phyloP scores from a whole-genome alignment of 2,888 invertebrate species.

The Ectemnius cavifrons region DNA sequence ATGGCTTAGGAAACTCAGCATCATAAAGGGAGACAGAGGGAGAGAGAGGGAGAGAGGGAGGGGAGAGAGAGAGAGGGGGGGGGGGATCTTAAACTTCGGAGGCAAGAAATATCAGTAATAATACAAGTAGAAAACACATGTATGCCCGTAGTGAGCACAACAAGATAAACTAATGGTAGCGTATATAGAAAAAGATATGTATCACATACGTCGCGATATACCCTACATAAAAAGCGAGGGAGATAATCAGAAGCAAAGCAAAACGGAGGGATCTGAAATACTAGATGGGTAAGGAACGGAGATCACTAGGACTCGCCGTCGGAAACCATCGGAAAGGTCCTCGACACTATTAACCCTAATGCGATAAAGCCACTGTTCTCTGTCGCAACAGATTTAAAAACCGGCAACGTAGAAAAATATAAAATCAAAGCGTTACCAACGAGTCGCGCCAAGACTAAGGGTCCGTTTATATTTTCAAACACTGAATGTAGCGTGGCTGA shows the following conservation, averaged over 20 bases:
- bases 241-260: too few species aligned
- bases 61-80: constrained; percentile 28
- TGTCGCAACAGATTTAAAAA: constrained; percentile 29
- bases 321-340: too few species aligned
- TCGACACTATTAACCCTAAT: too few species aligned
- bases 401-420: constrained; percentile 53
- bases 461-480: too few species aligned
- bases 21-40: neutral
- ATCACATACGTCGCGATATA: constrained; percentile 35
- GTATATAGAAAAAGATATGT: constrained; percentile 51
- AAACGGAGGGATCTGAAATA: too few species aligned
- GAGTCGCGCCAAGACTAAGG: constrained; percentile 25
- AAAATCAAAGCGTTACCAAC: constrained; percentile 50
- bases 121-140: constrained; percentile 48
- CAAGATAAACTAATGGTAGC: constrained; percentile 21
- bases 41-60: neutral
- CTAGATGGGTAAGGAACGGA: too few species aligned
- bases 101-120: constrained; percentile 32
- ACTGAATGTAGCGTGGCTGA: too few species aligned
- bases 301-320: too few species aligned
- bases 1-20: too few species aligned
- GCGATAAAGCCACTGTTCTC: constrained; percentile 5
- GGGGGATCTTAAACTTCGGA: constrained; percentile 26
- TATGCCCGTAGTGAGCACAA: constrained; percentile 24
- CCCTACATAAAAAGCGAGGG: neutral